Conservation (phyloP, 2,113 vertebrate genomes). For the Pterocles orientalis region DNA sequence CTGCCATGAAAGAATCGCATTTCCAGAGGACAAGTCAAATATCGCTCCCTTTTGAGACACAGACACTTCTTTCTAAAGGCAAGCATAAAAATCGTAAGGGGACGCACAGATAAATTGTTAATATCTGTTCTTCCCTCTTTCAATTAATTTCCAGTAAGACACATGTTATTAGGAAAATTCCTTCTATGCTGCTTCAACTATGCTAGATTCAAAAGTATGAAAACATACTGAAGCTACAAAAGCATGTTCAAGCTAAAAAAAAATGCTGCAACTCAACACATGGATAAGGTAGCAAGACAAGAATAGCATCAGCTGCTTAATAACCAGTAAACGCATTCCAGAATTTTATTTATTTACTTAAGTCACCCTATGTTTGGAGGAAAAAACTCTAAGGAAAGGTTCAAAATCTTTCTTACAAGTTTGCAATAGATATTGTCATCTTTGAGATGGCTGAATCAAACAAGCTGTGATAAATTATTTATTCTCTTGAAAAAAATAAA, state of each 20-base stretch:
- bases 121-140: background rate
- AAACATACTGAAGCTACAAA: background rate
- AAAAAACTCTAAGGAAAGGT: background rate
- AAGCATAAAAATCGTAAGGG: background rate
- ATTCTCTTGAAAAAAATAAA: background rate
- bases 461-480: background rate
- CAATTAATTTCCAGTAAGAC: background rate
- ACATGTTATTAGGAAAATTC: background rate
- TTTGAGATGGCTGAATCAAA: background rate
- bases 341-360: background rate
- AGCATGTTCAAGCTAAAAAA: background rate
- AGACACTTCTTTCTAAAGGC: background rate
- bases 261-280: background rate
- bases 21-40: background rate
- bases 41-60: background rate
- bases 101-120: background rate
- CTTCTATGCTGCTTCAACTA: background rate
- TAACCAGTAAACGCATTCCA: background rate
- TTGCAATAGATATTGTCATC: background rate
- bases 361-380: background rate
- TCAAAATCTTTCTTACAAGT: background rate
- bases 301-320: background rate
- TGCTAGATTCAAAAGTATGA: background rate
- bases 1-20: background rate
- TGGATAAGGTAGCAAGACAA: background rate